Evolutionary conservation across 2,888 invertebrate genomes (phyloP).

Genomic region (Clunio marinus): DNA sequence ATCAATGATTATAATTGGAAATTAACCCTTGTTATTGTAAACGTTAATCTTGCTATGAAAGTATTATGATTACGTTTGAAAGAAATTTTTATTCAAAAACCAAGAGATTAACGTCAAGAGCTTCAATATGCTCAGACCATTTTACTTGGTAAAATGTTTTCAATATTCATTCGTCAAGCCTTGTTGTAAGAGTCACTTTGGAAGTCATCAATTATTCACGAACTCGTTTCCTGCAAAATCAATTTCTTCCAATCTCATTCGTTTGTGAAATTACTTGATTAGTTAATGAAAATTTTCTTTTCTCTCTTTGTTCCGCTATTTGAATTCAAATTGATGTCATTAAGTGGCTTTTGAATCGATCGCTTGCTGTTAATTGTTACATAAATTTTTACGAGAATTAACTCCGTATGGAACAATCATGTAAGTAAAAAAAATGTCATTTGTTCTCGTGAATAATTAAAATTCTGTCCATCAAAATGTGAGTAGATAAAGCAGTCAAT

Average conservation of each 20-base stretch:
- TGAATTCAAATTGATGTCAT: constrained; percentile 24
- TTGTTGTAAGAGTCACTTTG: constrained; percentile 37
- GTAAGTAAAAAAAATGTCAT: constrained; percentile 2
- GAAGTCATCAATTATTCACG: constrained; percentile 33
- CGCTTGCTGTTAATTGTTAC: not conserved
- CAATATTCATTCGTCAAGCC: no score
- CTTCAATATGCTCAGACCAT: no score
- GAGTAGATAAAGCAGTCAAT: constrained; percentile 37
- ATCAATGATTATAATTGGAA: not conserved
- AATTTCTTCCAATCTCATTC: not conserved
- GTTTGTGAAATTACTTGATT: constrained; percentile 9
- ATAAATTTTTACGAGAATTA: not conserved
- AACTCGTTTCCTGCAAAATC: constrained; percentile 15
- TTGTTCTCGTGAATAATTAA: constrained; percentile 32
- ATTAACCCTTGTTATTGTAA: no score
- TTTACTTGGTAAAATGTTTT: no score
- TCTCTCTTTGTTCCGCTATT: not conserved
- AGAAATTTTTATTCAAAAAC: not conserved
- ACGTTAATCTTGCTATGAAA: no score
- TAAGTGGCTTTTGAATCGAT: not conserved
- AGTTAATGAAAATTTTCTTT: constrained; percentile 18
- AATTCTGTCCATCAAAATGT: constrained; percentile 24
- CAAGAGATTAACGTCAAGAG: no score
- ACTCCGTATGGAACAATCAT: not conserved
- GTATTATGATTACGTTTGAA: no score